A percentile compares a stretch with the other conserved stretches of the same genome.
Evolutionary conservation across 2,797 vertebrate species (phyloP).

Genomic region (Muraenolepis orangiensis): DNA sequence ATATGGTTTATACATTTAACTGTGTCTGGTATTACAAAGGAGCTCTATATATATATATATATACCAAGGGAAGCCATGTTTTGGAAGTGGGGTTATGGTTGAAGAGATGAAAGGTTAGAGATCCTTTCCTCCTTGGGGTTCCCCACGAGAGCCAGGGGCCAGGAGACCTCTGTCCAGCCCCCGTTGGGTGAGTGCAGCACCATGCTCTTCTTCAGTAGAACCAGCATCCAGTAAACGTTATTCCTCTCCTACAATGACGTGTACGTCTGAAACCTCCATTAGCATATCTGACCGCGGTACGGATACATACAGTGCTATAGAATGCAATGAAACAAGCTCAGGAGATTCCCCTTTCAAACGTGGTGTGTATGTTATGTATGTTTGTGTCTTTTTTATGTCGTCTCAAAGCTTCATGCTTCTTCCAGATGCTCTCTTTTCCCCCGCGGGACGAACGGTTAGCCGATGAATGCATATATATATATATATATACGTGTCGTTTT

Average conservation of each 20-base stretch:
- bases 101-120: background rate
- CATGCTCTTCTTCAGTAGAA: too few relatives aligned
- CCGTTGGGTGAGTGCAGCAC: too few relatives aligned
- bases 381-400: background rate
- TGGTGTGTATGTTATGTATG: background rate
- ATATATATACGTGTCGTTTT: background rate
- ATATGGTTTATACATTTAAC: background rate
- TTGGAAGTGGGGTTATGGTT: background rate
- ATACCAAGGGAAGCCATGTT: background rate
- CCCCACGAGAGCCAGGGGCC: background rate
- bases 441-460: background rate
- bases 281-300: background rate
- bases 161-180: background rate
- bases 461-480: background rate
- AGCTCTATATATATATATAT: background rate
- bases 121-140: background rate
- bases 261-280: too few relatives aligned
- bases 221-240: too few relatives aligned
- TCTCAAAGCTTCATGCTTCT: background rate
- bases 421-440: background rate
- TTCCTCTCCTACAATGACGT: too few relatives aligned
- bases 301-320: background rate
- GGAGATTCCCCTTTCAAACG: background rate
- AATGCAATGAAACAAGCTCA: background rate
- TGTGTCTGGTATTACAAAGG: background rate